Evolutionary conservation across 2,797 vertebrate genomes (phyloP).

Genomic region (Bovichtus diacanthus): DNA sequence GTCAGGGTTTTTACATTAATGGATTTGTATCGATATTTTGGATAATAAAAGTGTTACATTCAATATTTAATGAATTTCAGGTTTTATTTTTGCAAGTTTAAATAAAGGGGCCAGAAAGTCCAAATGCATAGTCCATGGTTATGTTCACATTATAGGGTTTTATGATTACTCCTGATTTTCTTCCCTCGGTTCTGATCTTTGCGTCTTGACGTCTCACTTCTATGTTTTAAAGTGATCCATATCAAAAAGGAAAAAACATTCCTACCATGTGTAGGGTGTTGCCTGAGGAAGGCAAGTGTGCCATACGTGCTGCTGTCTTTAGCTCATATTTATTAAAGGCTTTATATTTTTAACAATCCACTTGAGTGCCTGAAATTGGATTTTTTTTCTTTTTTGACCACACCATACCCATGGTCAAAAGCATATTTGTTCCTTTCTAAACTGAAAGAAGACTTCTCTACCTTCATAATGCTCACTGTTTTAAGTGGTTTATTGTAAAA

Average conservation of each 20-base stretch:
- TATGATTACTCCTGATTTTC: neutral
- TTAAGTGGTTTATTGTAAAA: slow-evolving; percentile 24
- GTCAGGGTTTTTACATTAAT: slow-evolving; percentile 39
- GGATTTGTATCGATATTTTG: slow-evolving; percentile 36
- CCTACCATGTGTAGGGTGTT: neutral
- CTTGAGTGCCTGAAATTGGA: neutral
- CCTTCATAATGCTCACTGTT: neutral
- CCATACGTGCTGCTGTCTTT: neutral
- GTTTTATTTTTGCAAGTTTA: neutral
- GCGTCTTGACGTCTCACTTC: neutral
- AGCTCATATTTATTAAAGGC: neutral
- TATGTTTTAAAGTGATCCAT: neutral
- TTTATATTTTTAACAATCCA: neutral
- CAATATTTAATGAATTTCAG: neutral
- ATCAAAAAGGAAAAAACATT: neutral
- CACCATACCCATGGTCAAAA: neutral
- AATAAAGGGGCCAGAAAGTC: neutral
- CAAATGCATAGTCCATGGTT: neutral
- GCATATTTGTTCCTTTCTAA: neutral
- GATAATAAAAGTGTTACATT: slow-evolving; percentile 49
- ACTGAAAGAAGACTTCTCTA: neutral
- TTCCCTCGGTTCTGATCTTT: neutral
- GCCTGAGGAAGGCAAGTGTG: neutral
- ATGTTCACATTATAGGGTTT: neutral
- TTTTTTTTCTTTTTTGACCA: too few relatives aligned